Conservation (phyloP, 2,113 vertebrate genomes). For the Leucosticte australis region DNA sequence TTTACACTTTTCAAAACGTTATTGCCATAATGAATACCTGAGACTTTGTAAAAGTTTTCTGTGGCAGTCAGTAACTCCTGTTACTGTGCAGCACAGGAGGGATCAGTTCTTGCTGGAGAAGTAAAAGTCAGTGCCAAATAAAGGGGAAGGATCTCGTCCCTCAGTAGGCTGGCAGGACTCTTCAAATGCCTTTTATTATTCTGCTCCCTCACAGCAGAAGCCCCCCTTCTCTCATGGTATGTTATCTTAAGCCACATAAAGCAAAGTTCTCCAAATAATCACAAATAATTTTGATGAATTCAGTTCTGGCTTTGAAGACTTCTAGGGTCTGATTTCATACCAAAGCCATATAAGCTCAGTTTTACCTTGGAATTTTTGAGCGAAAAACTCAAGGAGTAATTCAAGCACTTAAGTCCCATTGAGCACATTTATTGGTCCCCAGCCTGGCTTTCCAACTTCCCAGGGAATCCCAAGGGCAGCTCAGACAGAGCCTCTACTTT, state of each 20-base stretch:
- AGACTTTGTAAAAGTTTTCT: background rate
- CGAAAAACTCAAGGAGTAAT: background rate
- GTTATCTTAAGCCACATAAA: background rate
- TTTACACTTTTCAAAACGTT: conserved; percentile 35
- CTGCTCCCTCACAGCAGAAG: background rate
- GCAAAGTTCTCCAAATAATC: background rate
- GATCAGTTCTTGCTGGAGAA: background rate
- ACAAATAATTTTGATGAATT: background rate
- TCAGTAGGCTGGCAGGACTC: background rate
- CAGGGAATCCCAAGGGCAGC: background rate
- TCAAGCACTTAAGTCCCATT: background rate
- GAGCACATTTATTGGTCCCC: background rate
- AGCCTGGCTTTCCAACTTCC: background rate
- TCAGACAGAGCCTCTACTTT: background rate
- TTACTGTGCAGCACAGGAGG: background rate
- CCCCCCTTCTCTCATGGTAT: rapidly evolving
- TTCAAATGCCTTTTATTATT: background rate
- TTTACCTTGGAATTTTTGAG: background rate
- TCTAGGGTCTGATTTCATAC: background rate
- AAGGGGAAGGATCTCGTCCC: background rate
- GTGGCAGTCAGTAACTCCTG: background rate
- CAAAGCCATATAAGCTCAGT: background rate
- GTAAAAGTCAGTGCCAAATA: background rate
- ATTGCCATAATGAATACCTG: background rate
- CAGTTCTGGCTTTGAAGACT: background rate